These are phyloP conservation scores for Flabesymbios commensalis DNA, from an alignment of 2,888 invertebrate species.

Conservation along the genomic window DNA sequence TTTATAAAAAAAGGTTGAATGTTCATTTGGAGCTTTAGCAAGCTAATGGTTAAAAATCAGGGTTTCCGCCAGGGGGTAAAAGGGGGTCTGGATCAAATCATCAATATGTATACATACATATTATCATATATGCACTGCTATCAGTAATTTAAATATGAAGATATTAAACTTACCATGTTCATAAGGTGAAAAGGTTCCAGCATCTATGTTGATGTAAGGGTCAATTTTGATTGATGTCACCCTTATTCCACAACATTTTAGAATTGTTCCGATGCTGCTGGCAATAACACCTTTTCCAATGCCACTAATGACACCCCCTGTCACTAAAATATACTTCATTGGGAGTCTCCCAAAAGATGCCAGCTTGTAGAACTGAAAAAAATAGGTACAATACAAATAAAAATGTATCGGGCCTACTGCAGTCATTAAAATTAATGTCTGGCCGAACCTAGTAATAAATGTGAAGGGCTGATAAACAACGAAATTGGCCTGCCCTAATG, in stretches of 20 bases:
- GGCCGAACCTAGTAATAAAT: no score
- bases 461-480: no score
- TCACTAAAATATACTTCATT: constrained; percentile 97
- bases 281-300: constrained; percentile 72
- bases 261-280: constrained; percentile 62
- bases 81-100: neutral
- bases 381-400: no score
- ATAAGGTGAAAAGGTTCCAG: constrained; percentile 98
- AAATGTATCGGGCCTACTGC: no score
- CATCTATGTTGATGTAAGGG: constrained; percentile 99
- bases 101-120: neutral
- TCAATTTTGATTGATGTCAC: constrained; percentile 99
- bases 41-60: no score
- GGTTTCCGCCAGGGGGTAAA: no score
- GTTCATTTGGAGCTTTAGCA: no score
- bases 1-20: no score
- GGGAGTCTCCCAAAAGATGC: neutral
- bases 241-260: constrained; percentile 92
- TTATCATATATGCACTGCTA: neutral
- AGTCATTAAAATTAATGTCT: no score
- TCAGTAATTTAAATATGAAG: neutral
- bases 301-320: constrained; percentile 98
- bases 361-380: no score
- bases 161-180: constrained; percentile 81
- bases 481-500: no score